Evolutionary conservation across 2,113 vertebrate species (phyloP), one percentile per base, ranked within the genome.

Genomic region (Leucopternis melanops): DNA sequence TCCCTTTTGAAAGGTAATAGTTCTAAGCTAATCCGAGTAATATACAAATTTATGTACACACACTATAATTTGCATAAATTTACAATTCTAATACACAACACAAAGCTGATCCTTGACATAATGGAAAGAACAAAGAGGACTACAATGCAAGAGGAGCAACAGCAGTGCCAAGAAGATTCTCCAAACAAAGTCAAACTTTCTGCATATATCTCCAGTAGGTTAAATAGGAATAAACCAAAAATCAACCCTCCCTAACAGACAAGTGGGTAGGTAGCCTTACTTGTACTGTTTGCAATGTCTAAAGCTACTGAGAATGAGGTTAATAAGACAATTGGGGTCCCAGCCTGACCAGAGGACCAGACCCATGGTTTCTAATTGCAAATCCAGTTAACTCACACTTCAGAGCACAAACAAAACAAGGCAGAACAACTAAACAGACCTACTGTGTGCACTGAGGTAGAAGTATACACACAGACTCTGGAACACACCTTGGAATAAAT

Each of bases 401-500:
- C 20, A 50, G 11, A 57, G 9, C 25, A 59, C 17, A 67, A 72
- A 86, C 25, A 36, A 81, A 90, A 52, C 10, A 36, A 47, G 45
- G 34, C 29, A 81, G 44, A 50, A 71, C 13, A 27, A 49, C 26
- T 7, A 5, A 31, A 18, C 16, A 22, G 19, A 26, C 20, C 11
- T 14, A 10, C 32, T 23, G n/a, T 3, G 0, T 5, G 59, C 31
- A 12, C 40, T 7, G 18, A 31, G 58, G 47, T 19, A 49, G 58
- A 52, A 59, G 13, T 1, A 44, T 8, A 18, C 2, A 2, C 10
- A 6, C 22, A 38, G 42, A 1, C 40, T 21, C 19, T 17, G n/a
- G 16, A 45, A 9, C 45, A 19, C 36, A 29, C n/a, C 38, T n/a
- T 16, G 18, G 36, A 47, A 50, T 9, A n/a, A 40, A 57, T 2